Evolutionary conservation across 2,113 vertebrate genomes (phyloP).

Genomic region (Cisticola juncidis): DNA sequence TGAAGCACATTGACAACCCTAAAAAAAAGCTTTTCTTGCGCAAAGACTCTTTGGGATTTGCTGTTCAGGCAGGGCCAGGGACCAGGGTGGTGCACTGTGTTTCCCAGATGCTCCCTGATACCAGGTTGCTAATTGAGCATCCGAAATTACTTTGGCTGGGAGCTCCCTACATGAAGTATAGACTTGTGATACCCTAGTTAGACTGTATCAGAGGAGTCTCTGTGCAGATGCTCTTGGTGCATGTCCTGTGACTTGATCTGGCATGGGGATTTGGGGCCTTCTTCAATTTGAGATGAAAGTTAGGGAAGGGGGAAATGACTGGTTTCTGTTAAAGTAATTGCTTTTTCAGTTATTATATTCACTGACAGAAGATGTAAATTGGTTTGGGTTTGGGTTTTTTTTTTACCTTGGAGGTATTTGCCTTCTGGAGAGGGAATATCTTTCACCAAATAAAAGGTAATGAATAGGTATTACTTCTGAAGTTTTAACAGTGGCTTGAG

Average conservation of each 20-base stretch:
- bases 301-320: neutral
- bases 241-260: fast-evolving
- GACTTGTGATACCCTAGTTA: neutral
- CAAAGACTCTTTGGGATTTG: neutral
- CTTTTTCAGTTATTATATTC: neutral
- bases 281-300: neutral
- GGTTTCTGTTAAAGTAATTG: neutral
- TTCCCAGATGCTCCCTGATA: neutral
- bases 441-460: neutral
- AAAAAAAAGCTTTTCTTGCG: neutral
- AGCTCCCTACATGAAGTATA: neutral
- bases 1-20: neutral
- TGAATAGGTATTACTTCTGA: neutral
- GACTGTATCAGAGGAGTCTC: neutral
- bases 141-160: neutral
- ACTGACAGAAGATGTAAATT: neutral
- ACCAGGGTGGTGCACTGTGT: neutral
- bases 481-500: neutral
- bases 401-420: neutral
- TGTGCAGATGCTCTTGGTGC: neutral
- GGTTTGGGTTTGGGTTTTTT: fast-evolving
- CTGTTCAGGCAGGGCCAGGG: neutral
- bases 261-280: neutral
- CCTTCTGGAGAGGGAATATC: neutral
- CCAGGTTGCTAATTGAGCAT: neutral